Evolutionary conservation across 2,888 invertebrate species (phyloP).

Genomic region (Melinaea menophilus): DNA sequence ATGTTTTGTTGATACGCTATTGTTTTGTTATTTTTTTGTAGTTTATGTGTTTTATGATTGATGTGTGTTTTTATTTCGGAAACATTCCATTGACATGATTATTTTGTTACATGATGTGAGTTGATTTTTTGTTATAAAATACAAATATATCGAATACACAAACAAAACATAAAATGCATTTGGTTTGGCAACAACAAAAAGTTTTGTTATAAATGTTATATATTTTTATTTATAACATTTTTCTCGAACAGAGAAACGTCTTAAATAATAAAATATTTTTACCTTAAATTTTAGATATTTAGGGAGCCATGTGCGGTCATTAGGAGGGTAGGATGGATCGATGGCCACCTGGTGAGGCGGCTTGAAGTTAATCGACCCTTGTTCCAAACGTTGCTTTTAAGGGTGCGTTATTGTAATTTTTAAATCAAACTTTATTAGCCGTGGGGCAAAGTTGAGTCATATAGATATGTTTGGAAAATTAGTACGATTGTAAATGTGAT

Average conservation of each 20-base stretch:
- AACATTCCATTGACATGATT: not conserved
- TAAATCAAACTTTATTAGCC: constrained; percentile 33
- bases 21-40: constrained; percentile 55
- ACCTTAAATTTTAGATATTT: constrained; percentile 29
- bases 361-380: constrained; percentile 43
- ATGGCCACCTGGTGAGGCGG: constrained; percentile 51
- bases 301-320: constrained; percentile 32
- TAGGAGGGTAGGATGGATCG: constrained; percentile 40
- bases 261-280: constrained; percentile 28
- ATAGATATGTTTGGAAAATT: constrained; percentile 20
- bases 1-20: constrained; percentile 67
- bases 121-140: not conserved
- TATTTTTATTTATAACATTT: no score
- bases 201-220: no score
- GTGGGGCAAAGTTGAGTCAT: constrained; percentile 18
- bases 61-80: constrained; percentile 30
- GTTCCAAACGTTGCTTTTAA: constrained; percentile 14
- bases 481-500: constrained; percentile 8
- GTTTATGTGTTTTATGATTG: constrained; percentile 42
- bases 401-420: constrained; percentile 36
- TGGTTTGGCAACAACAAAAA: no score
- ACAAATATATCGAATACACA: not conserved
- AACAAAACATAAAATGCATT: no score
- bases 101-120: not conserved
- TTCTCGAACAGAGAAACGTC: constrained; percentile 12